phyloP scores from a whole-genome alignment of 2,113 vertebrate species.

The Mus spicilegus region DNA sequence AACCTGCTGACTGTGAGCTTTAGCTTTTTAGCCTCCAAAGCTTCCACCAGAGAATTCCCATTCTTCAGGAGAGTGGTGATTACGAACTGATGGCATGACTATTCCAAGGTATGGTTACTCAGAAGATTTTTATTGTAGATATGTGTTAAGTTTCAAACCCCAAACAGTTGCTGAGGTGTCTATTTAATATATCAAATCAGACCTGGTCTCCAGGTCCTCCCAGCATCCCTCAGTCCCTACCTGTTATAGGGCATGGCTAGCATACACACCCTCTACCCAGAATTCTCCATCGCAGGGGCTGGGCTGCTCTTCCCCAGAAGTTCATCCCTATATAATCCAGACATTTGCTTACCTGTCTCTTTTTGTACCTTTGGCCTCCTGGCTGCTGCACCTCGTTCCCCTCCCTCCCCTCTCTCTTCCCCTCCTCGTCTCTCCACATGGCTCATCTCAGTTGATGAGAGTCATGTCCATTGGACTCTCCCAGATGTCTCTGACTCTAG shows the following conservation, averaged over 20 bases:
- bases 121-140: background rate
- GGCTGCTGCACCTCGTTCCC: background rate
- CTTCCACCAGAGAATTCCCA: background rate
- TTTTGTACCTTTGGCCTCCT: background rate
- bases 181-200: background rate
- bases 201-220: background rate
- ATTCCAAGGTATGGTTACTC: background rate
- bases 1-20: background rate
- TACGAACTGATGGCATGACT: background rate
- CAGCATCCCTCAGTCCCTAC: background rate
- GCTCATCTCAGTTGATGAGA: too few species aligned
- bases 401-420: background rate
- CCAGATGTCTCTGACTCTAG: background rate
- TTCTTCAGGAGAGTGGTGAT: background rate
- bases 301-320: background rate
- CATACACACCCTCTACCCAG: background rate
- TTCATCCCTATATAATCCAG: background rate
- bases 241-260: background rate
- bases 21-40: background rate
- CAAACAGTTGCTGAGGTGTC: background rate
- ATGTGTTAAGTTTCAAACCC: background rate
- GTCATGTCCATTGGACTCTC: background rate
- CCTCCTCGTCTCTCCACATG: background rate
- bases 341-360: background rate
- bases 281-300: background rate